Evolutionary conservation across 2,888 invertebrate species (phyloP).

Genomic region (Euspilapteryx auroguttella): DNA sequence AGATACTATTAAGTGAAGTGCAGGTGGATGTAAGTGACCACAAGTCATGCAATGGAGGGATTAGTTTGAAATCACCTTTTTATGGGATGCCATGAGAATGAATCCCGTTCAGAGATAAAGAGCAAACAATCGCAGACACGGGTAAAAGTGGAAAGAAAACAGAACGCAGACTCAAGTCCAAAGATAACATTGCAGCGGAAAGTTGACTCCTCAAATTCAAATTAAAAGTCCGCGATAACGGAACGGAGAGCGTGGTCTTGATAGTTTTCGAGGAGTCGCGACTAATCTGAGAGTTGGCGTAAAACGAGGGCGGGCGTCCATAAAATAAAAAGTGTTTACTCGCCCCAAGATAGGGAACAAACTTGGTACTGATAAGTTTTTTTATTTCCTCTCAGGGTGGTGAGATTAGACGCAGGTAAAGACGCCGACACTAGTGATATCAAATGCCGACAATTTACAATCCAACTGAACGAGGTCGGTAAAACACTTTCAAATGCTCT

Average conservation of each 20-base stretch:
- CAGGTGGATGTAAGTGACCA: conserved; percentile 1
- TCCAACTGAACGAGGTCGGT: no score
- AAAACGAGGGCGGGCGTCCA: conserved; percentile 9
- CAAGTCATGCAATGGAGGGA: neutral
- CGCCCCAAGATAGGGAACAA: conserved; percentile 47
- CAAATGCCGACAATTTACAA: no score
- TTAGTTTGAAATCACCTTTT: neutral
- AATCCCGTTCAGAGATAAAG: no score
- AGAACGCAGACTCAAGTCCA: no score
- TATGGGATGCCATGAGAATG: neutral
- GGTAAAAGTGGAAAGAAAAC: no score
- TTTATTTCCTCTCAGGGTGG: conserved; percentile 29
- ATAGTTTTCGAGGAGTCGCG: conserved; percentile 1
- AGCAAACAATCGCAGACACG: no score
- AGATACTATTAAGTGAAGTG: conserved; percentile 8
- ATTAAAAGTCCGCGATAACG: neutral
- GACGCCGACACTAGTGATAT: conserved; percentile 11
- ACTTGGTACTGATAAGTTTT: conserved; percentile 54
- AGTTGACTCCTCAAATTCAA: no score
- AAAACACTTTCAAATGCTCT: no score
- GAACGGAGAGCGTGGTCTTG: neutral
- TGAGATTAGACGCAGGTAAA: conserved; percentile 19
- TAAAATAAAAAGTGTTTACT: conserved; percentile 58
- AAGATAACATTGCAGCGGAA: no score
- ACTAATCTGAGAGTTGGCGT: neutral